Conservation (phyloP, 2,888 invertebrate genomes). For the Metalampra italica region DNA sequence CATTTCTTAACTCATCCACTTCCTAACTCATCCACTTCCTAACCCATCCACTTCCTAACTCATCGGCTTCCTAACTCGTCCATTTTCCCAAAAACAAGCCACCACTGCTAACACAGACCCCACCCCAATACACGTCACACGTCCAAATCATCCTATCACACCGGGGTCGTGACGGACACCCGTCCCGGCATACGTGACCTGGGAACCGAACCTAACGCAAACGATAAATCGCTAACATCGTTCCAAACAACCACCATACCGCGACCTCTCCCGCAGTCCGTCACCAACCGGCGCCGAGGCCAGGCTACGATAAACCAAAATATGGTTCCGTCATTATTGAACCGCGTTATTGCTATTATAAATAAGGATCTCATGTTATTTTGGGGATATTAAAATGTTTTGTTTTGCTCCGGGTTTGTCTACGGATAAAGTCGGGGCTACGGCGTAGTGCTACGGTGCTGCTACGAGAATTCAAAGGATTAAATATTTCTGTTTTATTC, state of each 20-base stretch:
- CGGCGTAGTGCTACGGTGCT: constrained; percentile 18
- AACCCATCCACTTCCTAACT: too few species aligned
- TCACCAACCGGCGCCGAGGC: constrained; percentile 7
- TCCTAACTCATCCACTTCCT: too few species aligned
- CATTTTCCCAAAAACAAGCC: too few species aligned
- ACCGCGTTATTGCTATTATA: constrained; percentile 70
- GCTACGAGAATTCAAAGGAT: too few species aligned
- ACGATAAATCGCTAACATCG: constrained; percentile 59
- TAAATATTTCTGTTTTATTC: too few species aligned
- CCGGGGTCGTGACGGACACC: constrained; percentile 59
- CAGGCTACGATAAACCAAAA: constrained; percentile 34
- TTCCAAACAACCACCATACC: constrained; percentile 31
- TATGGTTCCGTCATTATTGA: constrained; percentile 66
- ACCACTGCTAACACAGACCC: constrained; percentile 9
- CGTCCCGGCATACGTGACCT: constrained; percentile 63
- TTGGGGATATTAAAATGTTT: constrained; percentile 71
- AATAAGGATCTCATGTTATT: constrained; percentile 66
- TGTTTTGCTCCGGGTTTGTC: constrained; percentile 39
- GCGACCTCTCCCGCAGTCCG: not conserved
- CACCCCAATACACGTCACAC: constrained; percentile 46
- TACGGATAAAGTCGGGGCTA: constrained; percentile 24
- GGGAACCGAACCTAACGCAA: constrained; percentile 53
- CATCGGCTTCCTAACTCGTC: too few species aligned
- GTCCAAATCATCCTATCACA: constrained; percentile 67
- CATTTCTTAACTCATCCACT: too few species aligned